Evolutionary conservation across 2,113 vertebrate species (phyloP).

Genomic region (Sardina pilchardus): DNA sequence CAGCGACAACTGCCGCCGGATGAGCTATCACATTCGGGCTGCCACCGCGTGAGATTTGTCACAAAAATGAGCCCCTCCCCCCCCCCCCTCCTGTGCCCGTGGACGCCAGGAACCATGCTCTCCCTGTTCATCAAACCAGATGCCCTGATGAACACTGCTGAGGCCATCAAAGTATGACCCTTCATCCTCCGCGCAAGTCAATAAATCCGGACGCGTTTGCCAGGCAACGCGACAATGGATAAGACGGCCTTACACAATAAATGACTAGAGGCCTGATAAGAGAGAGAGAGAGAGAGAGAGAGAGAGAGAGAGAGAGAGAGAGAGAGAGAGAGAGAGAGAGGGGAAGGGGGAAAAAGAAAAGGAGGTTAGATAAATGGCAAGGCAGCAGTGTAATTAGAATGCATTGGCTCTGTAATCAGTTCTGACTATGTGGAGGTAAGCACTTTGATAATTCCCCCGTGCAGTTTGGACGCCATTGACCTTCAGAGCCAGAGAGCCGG

Average conservation of each 20-base stretch:
- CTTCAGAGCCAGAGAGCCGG: conserved; percentile 30
- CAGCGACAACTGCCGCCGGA: conserved; percentile 37
- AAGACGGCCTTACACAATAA: conserved; percentile 23
- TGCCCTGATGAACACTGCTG: conserved; percentile 43
- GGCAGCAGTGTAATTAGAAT: conserved; percentile 32
- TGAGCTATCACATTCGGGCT: conserved; percentile 42
- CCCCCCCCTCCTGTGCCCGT: conserved; percentile 13
- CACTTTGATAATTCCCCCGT: conserved; percentile 34
- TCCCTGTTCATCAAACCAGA: conserved; percentile 46
- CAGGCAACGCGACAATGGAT: conserved; percentile 25
- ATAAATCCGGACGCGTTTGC: conserved; percentile 44
- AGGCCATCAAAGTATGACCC: conserved; percentile 44
- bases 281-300: background rate
- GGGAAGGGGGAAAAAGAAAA: background rate
- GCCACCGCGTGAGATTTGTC: conserved; percentile 47
- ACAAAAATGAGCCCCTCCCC: conserved; percentile 32
- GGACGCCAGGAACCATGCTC: conserved; percentile 10
- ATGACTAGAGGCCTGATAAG: conserved; percentile 11
- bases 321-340: background rate
- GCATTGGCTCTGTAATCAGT: conserved; percentile 31
- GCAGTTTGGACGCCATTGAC: conserved; percentile 31
- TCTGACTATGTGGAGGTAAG: conserved; percentile 28
- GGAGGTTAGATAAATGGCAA: conserved; percentile 28
- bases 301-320: background rate
- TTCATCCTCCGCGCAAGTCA: conserved; percentile 34